Conservation (phyloP, 2,888 invertebrate genomes). For the Brachyptera risi region DNA sequence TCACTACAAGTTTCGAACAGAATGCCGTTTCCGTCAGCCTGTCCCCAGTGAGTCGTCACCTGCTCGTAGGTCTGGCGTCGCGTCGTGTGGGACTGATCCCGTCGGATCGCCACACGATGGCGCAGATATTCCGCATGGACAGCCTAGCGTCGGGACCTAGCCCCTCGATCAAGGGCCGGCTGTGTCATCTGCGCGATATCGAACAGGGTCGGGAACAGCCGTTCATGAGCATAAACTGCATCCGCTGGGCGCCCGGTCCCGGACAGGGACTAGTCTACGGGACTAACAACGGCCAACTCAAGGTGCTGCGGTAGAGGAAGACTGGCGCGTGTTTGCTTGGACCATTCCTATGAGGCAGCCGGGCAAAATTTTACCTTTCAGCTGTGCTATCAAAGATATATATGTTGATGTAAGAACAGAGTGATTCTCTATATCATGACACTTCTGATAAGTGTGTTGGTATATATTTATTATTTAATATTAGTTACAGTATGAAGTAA, state of each 20-base stretch:
- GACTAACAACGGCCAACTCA: constrained; percentile 78
- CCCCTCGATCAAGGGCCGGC: constrained; percentile 33
- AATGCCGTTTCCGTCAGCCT: constrained; percentile 80
- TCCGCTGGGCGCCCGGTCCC: constrained; percentile 76
- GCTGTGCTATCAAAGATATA: no score
- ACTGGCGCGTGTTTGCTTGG: no score
- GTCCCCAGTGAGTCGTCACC: constrained; percentile 74
- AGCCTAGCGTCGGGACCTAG: constrained; percentile 31
- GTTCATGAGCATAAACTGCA: constrained; percentile 75
- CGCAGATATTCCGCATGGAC: constrained; percentile 46
- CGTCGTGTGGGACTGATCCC: constrained; percentile 53
- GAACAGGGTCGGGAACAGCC: constrained; percentile 59
- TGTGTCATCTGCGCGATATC: constrained; percentile 53
- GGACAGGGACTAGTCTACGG: constrained; percentile 84
- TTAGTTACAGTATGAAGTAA: no score
- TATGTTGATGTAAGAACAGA: no score
- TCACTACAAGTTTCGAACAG: constrained; percentile 70
- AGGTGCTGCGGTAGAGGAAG: constrained; percentile 56
- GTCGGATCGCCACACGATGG: constrained; percentile 50
- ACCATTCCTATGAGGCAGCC: no score
- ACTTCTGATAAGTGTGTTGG: no score
- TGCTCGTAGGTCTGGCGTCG: constrained; percentile 75
- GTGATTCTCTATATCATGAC: no score
- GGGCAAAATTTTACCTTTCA: no score
- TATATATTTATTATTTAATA: no score